These are phyloP conservation scores for Mesocentrotus franciscanus DNA, from an alignment of 53 echinoderm and acorn worm genomes.

Conservation along the genomic window DNA sequence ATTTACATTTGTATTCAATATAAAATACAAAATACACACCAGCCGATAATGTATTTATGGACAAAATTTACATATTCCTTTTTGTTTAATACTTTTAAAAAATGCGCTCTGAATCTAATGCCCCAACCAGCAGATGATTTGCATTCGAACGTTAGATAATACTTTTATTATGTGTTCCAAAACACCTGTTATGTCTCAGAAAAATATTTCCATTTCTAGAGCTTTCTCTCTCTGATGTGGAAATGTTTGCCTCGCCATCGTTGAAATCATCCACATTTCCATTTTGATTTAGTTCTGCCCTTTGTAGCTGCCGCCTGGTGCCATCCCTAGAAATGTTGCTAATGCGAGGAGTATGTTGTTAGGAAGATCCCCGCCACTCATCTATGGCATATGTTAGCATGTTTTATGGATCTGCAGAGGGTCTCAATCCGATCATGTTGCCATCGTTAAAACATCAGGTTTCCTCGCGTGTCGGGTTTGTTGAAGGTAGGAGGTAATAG, in stretches of 20 bases:
- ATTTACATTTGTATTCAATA: too few relatives aligned
- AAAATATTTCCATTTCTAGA: not conserved
- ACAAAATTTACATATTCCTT: too few relatives aligned
- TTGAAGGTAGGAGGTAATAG: too few relatives aligned
- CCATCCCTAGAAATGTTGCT: not conserved
- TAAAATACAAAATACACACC: too few relatives aligned
- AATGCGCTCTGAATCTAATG: too few relatives aligned
- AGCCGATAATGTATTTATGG: too few relatives aligned
- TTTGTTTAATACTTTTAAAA: too few relatives aligned
- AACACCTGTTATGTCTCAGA: too few relatives aligned
- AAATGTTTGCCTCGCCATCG: not conserved
- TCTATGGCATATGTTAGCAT: not conserved
- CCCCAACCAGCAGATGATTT: too few relatives aligned
- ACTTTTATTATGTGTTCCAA: too few relatives aligned
- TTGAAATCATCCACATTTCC: constrained; percentile 12
- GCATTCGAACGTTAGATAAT: too few relatives aligned
- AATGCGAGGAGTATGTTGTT: not conserved
- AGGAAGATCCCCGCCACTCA: not conserved
- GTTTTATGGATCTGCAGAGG: constrained; percentile 4
- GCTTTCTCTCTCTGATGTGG: not conserved
- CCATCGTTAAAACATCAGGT: not conserved
- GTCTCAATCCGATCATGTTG: constrained; percentile 1
- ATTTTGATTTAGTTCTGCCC: not conserved
- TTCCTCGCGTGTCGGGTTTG: not conserved
- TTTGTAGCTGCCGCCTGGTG: not conserved